Evolutionary conservation across 1,140 invertebrate genomes (phyloP), one percentile per base, ranked within the genome.

Genomic region (Wiebesia pumilae): DNA sequence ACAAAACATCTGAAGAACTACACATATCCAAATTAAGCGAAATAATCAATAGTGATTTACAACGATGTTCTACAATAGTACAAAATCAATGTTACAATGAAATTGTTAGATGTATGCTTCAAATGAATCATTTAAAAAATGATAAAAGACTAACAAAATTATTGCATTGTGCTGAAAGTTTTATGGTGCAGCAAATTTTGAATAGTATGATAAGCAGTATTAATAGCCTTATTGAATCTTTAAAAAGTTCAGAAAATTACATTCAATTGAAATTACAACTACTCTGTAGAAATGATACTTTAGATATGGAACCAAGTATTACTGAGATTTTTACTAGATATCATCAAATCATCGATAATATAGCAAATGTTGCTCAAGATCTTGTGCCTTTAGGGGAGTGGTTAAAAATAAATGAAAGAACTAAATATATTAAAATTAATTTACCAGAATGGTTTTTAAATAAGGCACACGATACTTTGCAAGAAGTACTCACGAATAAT

Each of bases 161-260:
- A 35, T 88, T 93, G 80, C 87, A 83, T 1, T 93, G 92, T 47
- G 90, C 91, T 4, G 92, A 91, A 65, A 87, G 91, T 75, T 87
- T 94, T 24, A 91, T 94, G 40, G 82, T 88, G 2, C 93, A 93
- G 71, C 90, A 93, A 87, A 92, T 94, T 85, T 67, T 93, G 43
- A 90, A 91, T 62, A 81, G 89, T 27, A 93, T 93, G 90, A 92
- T 91, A 43, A 87, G 89, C 35, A 94, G 92, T 24, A 92, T 94
- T 43, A 87, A 92, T 85, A 86, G 92, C 77, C 77, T 94, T 12
- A 89, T 93, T 83, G 88, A 89, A 16, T 87, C 90, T 3, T 86
- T 94, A 80, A 87, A 88, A 75, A 51, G 91, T 82, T 69, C 87
- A 9, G 30, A 87, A 51, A 88, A 83, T 33, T 91, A 91, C 85